Evolutionary conservation across 2,113 vertebrate genomes (phyloP), one percentile per base, ranked within the genome.

Genomic region (Proterorhinus semilunaris): DNA sequence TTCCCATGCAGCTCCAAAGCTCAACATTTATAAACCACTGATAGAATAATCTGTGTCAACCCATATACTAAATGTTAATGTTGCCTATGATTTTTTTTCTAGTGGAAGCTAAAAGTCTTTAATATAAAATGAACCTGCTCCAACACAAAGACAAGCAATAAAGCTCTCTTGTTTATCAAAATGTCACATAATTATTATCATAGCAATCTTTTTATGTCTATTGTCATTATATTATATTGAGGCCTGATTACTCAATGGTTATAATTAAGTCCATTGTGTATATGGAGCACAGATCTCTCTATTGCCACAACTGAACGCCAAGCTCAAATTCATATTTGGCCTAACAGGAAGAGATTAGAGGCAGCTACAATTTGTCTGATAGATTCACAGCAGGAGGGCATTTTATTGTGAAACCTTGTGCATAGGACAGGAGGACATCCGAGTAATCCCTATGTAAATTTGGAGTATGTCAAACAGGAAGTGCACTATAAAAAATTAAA

Each of bases 291-390:
- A 50, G 10, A 15, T 50, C 36, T 61, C 8, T 4, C 57, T 62
- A 27, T 10, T 7, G 10, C 17, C 16, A 55, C 68, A 62, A 43
- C 53, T 36, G 16, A 71, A 15, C 62, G 63, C 21, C 21, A 27
- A 43, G 46, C 58, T 6, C 43, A 54, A 66, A 72, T 81, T 58
- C 57, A 48, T 51, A 10, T 43, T 61, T 10, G 64, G 54, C 47
- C 46, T 15, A 68, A 78, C 76, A 51, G 79, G 73, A 79, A 83
- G 62, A 36, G 85, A 77, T 87, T 88, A 84, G 49, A 69, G 66
- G 63, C 65, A 27, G 10, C 63, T 27, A 78, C 69, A 16, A 74
- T 86, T 71, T 84, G 42, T 55, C 48, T 81, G 87, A 89, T 86
- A 82, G 76, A 81, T 71, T 68, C 61, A 58, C 55, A 61, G 65